phyloP scores from a whole-genome alignment of 2,888 invertebrate species.

The Plebejus anna region DNA sequence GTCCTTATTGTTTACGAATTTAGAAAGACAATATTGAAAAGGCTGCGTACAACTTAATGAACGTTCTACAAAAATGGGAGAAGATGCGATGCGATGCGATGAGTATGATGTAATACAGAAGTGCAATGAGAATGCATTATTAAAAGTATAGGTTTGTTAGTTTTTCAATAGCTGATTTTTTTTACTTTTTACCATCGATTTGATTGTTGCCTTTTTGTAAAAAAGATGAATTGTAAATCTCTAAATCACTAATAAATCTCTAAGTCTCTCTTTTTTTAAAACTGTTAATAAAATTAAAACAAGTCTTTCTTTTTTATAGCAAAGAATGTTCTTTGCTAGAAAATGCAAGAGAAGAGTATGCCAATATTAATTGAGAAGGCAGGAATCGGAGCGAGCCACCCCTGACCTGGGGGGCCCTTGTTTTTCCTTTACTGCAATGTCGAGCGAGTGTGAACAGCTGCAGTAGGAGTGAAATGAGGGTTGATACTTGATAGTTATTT shows the following conservation, averaged over 20 bases:
- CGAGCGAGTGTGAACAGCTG: not conserved
- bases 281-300: too few species aligned
- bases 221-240: too few species aligned
- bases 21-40: not conserved
- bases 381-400: not conserved
- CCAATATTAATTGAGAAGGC: not conserved
- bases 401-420: not conserved
- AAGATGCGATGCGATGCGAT: too few species aligned
- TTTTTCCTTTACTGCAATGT: constrained; percentile 6
- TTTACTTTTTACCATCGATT: not conserved
- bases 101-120: too few species aligned
- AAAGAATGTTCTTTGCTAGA: too few species aligned
- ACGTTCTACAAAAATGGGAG: too few species aligned
- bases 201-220: not conserved
- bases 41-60: not conserved
- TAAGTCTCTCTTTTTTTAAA: too few species aligned
- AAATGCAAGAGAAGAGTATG: not conserved
- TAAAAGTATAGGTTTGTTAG: too few species aligned
- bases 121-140: too few species aligned
- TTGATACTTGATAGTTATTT: not conserved
- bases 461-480: not conserved
- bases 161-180: too few species aligned
- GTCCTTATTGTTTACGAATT: not conserved
- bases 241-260: too few species aligned
- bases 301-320: too few species aligned